Base-by-base conservation (phyloP, 2,888 invertebrate genomes). In the Chydorus sphaericus region DNA sequence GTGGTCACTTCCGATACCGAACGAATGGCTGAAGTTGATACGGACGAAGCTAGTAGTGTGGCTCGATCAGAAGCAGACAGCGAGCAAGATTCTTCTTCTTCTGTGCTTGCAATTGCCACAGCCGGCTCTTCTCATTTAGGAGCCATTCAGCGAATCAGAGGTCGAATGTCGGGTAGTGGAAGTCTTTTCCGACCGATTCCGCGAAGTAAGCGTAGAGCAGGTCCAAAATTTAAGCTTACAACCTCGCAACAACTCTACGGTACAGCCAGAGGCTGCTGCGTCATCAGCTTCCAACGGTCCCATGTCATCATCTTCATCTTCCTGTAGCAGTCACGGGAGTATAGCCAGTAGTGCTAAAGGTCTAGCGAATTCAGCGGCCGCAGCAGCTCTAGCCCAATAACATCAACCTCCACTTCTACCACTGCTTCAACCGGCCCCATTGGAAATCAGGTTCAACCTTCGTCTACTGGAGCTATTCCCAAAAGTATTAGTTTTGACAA, bases 1-100 rank as follows among this genome's bases (percentile, higher is more conserved):
- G 96, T 96, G 16, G 73, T 92, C 48, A 85, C 87, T 0, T 92
- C 91, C 2, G 94, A 94, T 69, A 91, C 91, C 20, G 89, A 91
- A 64, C 79, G 93, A 57, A 77, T 92, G 64, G 87, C 87, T 0
- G 93, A 94, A 75, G 81, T 81, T 63, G 81, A 81, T 63, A 63
- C 65, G 11, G 58, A 59, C 30, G 55, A 55, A 33, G 74, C 77
- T 2, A 77, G 75, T 1, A 80, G 80, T 63, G 79, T 81, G 62
- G 82, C 81, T 53, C 69, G 77, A 59, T 77, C 77, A 2, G 77
- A 78, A 60, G 66, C 61, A 11, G 65, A 65, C 48, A 62, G 61
- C 26, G 55, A 55, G n/a, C 48, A 52, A 20, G 52, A 52, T 18
- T 36, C 50, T 2, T 33, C 39, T 39, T 16, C 52, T 10, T 44